Base-by-base conservation (phyloP, 2,888 invertebrate genomes). In the Dendrolimus houi region DNA sequence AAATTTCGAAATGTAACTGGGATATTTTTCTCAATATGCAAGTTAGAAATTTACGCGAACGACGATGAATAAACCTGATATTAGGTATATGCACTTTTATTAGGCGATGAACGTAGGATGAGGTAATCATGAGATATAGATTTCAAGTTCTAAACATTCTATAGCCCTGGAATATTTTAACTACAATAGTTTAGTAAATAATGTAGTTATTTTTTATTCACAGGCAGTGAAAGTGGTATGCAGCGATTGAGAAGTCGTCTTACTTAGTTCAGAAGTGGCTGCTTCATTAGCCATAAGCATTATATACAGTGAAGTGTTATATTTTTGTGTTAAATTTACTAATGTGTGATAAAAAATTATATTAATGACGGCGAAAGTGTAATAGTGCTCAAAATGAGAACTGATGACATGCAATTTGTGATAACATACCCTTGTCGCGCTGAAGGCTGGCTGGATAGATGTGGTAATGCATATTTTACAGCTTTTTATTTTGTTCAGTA, bases 401-500 rank as follows among this genome's bases (percentile, higher is more conserved):
- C 70, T 65, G 71, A 75, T 63, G 77, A 82, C 66, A 69, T 64
- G 62, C 62, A 69, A 64, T 65, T 85, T 62, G 79, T 80, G 66
- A 90, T 89, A 61, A 71, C 79, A 56, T 90, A 83, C 62, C 90
- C 90, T 40, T 90, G 90, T 69, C 83, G 88, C 54, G 90, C 83
- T 14, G 90, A 90, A 68, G 90, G 90, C 54, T 90, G 90, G 90
- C 76, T 90, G 29, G 81, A 89, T 61, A 78, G 85, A 85, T 90
- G 87, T 66, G 89, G 90, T 90, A 69, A 86, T 53, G 2, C 29
- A 29, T 29, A 29, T 29, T 29, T 57, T 52, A 42, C 8, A 53
- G 9, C 47, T 52, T 52, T 29, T 29, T 29, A 29, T 29, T 29
- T 29, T 29, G 29, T 29, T 29, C 6, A 2, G 29, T 29, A 29